These are phyloP conservation scores for Semnornis frantzii DNA, from an alignment of 2,113 vertebrate species.

Conservation along the genomic window DNA sequence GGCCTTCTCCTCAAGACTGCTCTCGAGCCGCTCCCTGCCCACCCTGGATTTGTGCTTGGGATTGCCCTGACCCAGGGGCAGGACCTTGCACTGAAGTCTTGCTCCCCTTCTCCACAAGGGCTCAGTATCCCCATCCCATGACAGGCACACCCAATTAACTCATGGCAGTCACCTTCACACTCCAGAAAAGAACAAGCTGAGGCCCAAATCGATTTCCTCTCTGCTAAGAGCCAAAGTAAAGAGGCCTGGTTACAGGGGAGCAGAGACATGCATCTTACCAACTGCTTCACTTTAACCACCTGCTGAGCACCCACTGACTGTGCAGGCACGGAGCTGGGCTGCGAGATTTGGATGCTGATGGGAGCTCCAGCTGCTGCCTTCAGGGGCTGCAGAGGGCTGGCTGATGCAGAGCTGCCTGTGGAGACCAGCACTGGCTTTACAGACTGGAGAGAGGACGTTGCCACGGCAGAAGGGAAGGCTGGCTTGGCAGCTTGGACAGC, in stretches of 20 bases:
- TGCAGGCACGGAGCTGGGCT: background rate
- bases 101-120: background rate
- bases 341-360: slow-evolving; percentile 65
- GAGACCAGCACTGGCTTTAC: slow-evolving; percentile 56
- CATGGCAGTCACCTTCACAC: background rate
- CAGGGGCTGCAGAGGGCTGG: slow-evolving; percentile 5
- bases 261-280: slow-evolving; percentile 75
- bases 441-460: slow-evolving; percentile 27
- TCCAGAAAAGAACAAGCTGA: background rate
- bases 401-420: background rate
- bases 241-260: background rate
- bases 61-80: too few species aligned
- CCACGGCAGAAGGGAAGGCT: background rate
- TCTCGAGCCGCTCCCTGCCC: too few species aligned
- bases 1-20: too few species aligned
- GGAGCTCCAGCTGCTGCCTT: slow-evolving; percentile 49
- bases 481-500: slow-evolving; percentile 63
- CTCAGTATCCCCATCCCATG: background rate
- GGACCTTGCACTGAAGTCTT: too few species aligned
- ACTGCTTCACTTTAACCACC: slow-evolving; percentile 72
- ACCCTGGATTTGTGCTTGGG: too few species aligned
- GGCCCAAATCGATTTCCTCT: background rate
- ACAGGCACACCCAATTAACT: background rate
- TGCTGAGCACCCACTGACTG: slow-evolving; percentile 57
- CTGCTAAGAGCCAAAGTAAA: background rate